phyloP scores from a whole-genome alignment of 2,797 vertebrate species.

The Anableps anableps region DNA sequence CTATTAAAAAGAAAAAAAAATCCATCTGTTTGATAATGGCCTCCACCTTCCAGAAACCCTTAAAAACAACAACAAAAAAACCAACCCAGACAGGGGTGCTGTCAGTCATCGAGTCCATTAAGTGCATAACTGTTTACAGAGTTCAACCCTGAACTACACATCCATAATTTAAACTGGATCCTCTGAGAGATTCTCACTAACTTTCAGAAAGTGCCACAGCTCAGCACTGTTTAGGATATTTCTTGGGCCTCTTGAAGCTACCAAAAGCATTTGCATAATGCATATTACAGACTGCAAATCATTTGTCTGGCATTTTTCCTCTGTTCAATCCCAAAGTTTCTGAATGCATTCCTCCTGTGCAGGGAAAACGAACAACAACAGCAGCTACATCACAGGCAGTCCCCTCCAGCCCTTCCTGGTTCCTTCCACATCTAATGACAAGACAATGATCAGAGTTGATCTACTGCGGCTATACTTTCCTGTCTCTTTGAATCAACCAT shows the following conservation, averaged over 20 bases:
- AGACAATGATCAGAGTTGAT: conserved; percentile 58
- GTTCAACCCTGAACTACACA: conserved; percentile 74
- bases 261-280: conserved; percentile 7
- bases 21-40: conserved; percentile 19
- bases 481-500: conserved; percentile 37
- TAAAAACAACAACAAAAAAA: conserved; percentile 9
- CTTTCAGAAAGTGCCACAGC: conserved; percentile 57
- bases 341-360: conserved; percentile 33
- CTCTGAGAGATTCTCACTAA: conserved; percentile 62
- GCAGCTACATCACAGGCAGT: conserved; percentile 31
- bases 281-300: conserved; percentile 39
- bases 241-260: conserved; percentile 47
- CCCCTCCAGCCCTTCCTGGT: conserved; percentile 10
- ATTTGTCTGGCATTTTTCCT: conserved; percentile 45
- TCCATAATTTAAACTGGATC: conserved; percentile 76
- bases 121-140: conserved; percentile 79
- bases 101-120: conserved; percentile 78
- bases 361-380: conserved; percentile 41
- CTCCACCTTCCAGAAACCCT: conserved; percentile 33
- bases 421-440: conserved; percentile 39
- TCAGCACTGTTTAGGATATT: conserved; percentile 44
- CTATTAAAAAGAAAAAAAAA: conserved; percentile 9
- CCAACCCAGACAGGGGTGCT: conserved; percentile 37
- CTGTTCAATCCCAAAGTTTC: conserved; percentile 51
- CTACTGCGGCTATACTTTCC: conserved; percentile 38